phyloP scores from a whole-genome alignment of 2,797 vertebrate genomes.

The Pseudochirops corinnae region DNA sequence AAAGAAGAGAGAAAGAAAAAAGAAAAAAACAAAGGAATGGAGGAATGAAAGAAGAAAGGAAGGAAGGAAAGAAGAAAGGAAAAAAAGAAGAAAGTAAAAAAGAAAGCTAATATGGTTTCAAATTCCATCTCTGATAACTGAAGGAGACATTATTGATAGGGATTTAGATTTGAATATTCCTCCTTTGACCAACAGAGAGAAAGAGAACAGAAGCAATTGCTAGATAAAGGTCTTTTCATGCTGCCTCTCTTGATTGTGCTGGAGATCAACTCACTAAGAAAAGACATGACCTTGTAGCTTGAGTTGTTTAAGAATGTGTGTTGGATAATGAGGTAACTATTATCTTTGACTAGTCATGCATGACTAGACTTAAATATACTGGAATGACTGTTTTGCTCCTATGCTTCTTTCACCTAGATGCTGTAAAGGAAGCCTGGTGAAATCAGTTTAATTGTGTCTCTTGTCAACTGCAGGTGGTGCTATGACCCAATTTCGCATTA shows the following conservation, averaged over 20 bases:
- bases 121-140: neutral
- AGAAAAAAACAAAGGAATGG: accelerated
- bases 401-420: neutral
- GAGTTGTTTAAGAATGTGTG: conserved; percentile 17
- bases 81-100: neutral
- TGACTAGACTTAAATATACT: neutral
- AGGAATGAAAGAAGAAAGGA: neutral
- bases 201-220: neutral
- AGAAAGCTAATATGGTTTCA: neutral
- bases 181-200: neutral
- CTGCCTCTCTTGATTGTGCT: conserved; percentile 2
- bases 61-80: neutral
- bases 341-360: neutral
- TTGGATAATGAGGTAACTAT: conserved; percentile 5
- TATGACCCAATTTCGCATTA: neutral
- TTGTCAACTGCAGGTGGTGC: neutral
- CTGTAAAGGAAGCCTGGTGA: conserved; percentile 25
- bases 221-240: neutral
- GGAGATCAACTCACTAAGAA: neutral
- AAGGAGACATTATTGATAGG: neutral
- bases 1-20: neutral
- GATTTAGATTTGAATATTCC: neutral
- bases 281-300: neutral
- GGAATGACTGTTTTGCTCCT: neutral
- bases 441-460: neutral